phyloP scores from a whole-genome alignment of 2,888 invertebrate species.

The Arge pagana region DNA sequence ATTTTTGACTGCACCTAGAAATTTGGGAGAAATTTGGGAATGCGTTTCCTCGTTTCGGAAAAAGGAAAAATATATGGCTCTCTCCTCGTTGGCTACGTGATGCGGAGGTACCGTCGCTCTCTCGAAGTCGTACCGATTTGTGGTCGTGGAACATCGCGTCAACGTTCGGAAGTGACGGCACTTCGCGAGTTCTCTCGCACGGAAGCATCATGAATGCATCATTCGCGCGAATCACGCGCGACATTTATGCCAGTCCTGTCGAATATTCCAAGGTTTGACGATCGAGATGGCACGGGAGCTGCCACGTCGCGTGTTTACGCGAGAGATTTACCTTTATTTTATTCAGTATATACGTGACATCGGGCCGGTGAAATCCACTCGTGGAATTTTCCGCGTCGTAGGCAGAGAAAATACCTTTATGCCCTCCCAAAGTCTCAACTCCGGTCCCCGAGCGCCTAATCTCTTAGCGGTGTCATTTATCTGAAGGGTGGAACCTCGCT shows the following conservation, averaged over 20 bases:
- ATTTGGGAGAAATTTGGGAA: background rate
- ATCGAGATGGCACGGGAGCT: no score
- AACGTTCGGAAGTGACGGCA: no score
- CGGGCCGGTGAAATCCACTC: background rate
- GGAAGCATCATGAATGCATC: no score
- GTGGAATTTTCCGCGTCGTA: constrained; percentile 35
- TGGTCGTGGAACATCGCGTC: no score
- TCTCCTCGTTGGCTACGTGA: background rate
- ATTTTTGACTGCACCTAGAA: no score
- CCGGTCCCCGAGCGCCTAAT: constrained; percentile 43
- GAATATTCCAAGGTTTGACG: no score
- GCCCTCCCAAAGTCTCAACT: constrained; percentile 23
- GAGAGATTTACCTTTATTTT: background rate
- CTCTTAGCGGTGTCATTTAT: constrained; percentile 49
- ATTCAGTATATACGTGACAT: background rate
- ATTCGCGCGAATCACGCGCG: no score
- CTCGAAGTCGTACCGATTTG: no score
- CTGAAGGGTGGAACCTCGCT: constrained; percentile 39
- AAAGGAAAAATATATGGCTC: background rate
- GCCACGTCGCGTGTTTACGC: background rate
- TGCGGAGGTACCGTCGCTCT: no score
- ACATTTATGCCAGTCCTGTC: no score
- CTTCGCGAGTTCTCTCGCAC: no score
- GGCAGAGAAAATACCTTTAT: constrained; percentile 37
- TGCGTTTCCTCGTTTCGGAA: background rate